Conservation (phyloP, 2,797 vertebrate species). For the Halcyon badia region DNA sequence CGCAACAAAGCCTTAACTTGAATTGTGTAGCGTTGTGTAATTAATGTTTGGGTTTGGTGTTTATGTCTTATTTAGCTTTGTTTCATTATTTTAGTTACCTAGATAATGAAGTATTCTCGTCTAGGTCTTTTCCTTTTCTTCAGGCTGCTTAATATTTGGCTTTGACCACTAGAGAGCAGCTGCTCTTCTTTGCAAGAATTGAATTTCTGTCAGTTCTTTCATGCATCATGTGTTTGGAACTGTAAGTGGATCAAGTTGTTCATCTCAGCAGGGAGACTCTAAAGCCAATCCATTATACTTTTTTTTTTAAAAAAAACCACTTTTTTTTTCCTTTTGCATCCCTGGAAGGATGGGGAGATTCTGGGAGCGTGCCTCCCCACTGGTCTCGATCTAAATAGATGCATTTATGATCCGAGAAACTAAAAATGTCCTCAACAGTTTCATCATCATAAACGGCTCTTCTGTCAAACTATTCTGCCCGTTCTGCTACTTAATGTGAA, state of each 20-base stretch:
- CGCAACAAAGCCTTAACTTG: conserved; percentile 77
- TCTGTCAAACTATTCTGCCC: conserved; percentile 58
- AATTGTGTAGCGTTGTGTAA: conserved; percentile 68
- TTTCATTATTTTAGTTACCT: conserved; percentile 68
- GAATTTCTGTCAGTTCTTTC: conserved; percentile 84
- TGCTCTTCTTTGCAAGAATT: conserved; percentile 82
- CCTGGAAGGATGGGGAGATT: conserved; percentile 29
- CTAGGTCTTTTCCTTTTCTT: conserved; percentile 74
- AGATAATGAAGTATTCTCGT: conserved; percentile 74
- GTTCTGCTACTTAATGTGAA: conserved; percentile 46
- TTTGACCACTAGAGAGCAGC: conserved; percentile 83
- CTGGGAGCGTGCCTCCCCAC: conserved; percentile 20
- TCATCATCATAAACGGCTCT: conserved; percentile 28
- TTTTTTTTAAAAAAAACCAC: not conserved
- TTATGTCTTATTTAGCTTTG: conserved; percentile 57
- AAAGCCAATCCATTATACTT: conserved; percentile 81
- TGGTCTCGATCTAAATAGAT: conserved; percentile 47
- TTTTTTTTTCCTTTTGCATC: not conserved
- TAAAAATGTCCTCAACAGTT: conserved; percentile 50
- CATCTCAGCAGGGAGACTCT: conserved; percentile 80
- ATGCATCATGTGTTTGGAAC: conserved; percentile 84
- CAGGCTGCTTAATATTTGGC: conserved; percentile 80
- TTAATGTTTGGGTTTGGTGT: conserved; percentile 73
- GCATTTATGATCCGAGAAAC: conserved; percentile 46
- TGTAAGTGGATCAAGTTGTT: conserved; percentile 84